Percentiles rank a stretch among this genome's conserved stretches.
These are phyloP conservation scores for Nomada goodeniana DNA, from an alignment of 2,888 invertebrate species.

Conservation along the genomic window DNA sequence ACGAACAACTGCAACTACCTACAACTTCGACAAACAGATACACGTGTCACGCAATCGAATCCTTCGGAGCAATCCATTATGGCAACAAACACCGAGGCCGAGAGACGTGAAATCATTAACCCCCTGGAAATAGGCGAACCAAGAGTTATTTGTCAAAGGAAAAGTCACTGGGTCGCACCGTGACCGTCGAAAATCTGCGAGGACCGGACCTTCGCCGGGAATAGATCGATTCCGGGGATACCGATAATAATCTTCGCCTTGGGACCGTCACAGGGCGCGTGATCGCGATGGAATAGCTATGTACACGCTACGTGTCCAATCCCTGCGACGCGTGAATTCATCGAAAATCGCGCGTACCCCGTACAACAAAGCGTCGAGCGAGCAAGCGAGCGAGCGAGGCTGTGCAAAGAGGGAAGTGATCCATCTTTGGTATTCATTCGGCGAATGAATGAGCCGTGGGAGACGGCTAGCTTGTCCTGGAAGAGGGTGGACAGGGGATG, in stretches of 20 bases:
- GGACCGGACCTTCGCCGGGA: conserved; percentile 2
- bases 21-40: no score
- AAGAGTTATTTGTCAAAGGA: conserved; percentile 26
- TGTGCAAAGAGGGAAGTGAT: conserved; percentile 77
- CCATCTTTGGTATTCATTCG: conserved; percentile 82
- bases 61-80: background rate
- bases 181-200: conserved; percentile 32
- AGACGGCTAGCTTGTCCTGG: conserved; percentile 61
- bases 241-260: conserved; percentile 39
- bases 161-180: conserved; percentile 33
- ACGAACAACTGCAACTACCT: no score
- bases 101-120: background rate
- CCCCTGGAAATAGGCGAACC: conserved; percentile 1
- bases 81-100: background rate
- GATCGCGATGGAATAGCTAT: conserved; percentile 53
- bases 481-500: conserved; percentile 62
- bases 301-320: conserved; percentile 53
- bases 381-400: conserved; percentile 41
- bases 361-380: conserved; percentile 70
- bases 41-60: conserved; percentile 4
- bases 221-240: conserved; percentile 35
- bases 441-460: conserved; percentile 76
- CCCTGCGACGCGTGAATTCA: conserved; percentile 78
- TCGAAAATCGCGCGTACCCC: conserved; percentile 76
- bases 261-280: background rate